phyloP scores from a whole-genome alignment of 2,888 invertebrate species.

The Allolobophora icterica region DNA sequence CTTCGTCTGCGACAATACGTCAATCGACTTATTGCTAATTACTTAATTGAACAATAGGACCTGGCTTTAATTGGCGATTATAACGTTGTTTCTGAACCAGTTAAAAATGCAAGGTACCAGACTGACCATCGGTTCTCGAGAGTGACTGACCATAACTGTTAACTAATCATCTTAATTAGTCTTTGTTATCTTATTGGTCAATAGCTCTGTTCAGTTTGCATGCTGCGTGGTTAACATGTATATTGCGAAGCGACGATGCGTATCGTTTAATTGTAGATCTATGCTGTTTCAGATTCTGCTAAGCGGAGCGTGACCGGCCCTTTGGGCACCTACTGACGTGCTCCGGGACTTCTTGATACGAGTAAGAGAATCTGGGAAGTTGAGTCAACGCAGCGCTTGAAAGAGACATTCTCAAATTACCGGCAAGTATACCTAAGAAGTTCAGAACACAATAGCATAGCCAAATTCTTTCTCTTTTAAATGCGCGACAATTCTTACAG shows the following conservation, averaged over 20 bases:
- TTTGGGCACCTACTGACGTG: background rate
- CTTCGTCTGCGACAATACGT: no score
- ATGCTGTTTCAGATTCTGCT: background rate
- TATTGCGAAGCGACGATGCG: background rate
- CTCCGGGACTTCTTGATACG: background rate
- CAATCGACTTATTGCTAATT: no score
- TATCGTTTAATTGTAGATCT: background rate
- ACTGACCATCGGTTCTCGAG: no score
- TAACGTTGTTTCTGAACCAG: no score
- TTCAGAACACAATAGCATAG: background rate
- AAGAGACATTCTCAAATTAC: slow-evolving; percentile 4
- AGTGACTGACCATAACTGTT: no score
- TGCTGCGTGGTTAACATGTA: background rate
- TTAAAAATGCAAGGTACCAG: no score
- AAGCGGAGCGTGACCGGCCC: background rate
- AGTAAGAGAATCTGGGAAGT: no score
- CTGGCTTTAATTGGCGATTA: no score
- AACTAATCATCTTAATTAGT: no score
- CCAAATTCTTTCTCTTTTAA: background rate
- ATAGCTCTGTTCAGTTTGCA: background rate
- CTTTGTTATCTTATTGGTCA: no score
- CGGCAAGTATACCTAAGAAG: background rate
- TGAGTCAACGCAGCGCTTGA: background rate
- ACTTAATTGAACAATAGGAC: no score
- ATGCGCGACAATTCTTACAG: background rate